A percentile compares a stretch with the other conserved stretches of the same genome.
Evolutionary conservation across 1,140 invertebrate genomes (phyloP).

Genomic region (Zaprionus africanus): DNA sequence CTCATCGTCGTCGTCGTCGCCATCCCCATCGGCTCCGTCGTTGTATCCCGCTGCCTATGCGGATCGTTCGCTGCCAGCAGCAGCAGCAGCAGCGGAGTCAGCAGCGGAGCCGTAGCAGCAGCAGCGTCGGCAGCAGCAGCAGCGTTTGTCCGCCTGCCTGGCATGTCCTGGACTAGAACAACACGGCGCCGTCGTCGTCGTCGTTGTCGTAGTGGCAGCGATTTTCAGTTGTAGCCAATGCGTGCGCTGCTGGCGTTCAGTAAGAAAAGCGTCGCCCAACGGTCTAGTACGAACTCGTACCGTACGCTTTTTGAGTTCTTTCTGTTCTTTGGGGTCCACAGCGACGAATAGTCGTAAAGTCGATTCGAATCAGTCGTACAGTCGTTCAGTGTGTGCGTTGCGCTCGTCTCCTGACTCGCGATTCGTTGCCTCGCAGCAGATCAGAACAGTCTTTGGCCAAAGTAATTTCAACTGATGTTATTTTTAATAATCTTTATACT

Average conservation of each 20-base stretch:
- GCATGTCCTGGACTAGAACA: constrained; percentile 41
- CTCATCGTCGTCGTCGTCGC: constrained; percentile 18
- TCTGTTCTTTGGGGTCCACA: constrained; percentile 49
- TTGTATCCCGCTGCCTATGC: constrained; percentile 46
- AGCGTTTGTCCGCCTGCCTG: constrained; percentile 38
- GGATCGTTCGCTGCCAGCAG: constrained; percentile 50
- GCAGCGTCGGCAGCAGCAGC: constrained; percentile 14
- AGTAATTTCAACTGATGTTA: constrained; percentile 25
- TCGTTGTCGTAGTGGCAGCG: constrained; percentile 50
- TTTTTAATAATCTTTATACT: constrained; percentile 14
- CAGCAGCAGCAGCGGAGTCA: constrained; percentile 2
- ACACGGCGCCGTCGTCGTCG: constrained; percentile 52
- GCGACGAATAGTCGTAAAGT: constrained; percentile 44
- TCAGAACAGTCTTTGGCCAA: constrained; percentile 26
- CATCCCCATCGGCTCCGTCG: constrained; percentile 27
- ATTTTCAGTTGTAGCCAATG: constrained; percentile 77
- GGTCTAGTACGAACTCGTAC: constrained; percentile 83
- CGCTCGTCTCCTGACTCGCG: constrained; percentile 68
- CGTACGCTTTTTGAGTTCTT: constrained; percentile 80
- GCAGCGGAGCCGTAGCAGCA: neutral
- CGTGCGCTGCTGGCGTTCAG: constrained; percentile 81
- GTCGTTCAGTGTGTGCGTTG: constrained; percentile 65
- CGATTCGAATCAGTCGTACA: constrained; percentile 28
- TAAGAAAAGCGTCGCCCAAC: constrained; percentile 85
- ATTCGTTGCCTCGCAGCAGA: constrained; percentile 49